Conservation (phyloP, 2,888 invertebrate genomes). For the Melangyna quadrimaculata region DNA sequence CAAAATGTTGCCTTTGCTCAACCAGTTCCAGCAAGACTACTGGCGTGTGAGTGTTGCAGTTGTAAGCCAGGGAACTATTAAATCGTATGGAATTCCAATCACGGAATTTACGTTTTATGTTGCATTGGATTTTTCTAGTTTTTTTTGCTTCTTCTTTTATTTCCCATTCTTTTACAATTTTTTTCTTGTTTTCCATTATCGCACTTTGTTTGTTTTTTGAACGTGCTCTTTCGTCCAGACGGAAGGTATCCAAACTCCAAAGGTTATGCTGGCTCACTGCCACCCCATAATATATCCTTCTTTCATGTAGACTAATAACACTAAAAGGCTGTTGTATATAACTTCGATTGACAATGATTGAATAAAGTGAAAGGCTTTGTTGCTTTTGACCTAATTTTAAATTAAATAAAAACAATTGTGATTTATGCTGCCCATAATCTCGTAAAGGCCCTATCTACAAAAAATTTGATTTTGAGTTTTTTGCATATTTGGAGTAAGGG, state of each 20-base stretch:
- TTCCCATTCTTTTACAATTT: constrained; percentile 9
- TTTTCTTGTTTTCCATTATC: constrained; percentile 57
- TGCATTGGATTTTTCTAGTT: constrained; percentile 20
- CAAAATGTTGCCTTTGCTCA: background rate
- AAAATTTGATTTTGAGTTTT: no score
- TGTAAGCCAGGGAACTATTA: constrained; percentile 5
- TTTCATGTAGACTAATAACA: background rate
- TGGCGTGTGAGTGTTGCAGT: no score
- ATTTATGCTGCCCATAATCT: no score
- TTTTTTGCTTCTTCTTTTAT: background rate
- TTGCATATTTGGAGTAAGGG: no score
- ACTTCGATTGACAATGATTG: background rate
- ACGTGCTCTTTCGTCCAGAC: constrained; percentile 42
- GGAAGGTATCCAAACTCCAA: background rate
- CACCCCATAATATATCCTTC: background rate
- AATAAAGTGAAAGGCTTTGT: background rate
- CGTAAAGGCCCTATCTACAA: no score
- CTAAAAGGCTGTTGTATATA: background rate
- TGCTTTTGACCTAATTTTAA: background rate
- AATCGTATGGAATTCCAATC: constrained; percentile 61
- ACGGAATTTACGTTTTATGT: constrained; percentile 63
- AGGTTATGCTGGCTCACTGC: no score
- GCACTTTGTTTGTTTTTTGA: constrained; percentile 54
- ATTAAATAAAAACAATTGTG: no score
- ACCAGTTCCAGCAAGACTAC: background rate